Evolutionary conservation across 2,113 vertebrate species (phyloP).

Genomic region (Vombatus ursinus): DNA sequence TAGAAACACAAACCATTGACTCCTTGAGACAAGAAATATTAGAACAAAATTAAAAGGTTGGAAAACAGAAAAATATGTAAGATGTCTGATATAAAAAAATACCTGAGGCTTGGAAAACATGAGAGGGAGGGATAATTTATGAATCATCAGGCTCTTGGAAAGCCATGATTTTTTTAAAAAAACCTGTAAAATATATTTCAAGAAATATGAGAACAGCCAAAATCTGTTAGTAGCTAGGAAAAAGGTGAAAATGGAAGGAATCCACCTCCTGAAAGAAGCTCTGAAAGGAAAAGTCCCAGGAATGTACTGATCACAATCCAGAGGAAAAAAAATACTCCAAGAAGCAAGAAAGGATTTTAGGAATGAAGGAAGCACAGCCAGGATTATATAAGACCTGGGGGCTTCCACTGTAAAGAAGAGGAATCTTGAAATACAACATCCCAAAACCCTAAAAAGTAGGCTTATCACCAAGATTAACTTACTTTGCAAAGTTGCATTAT

Average conservation of each 20-base stretch:
- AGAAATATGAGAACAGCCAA: background rate
- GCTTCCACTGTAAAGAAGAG: too few species aligned
- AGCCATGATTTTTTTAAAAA: background rate
- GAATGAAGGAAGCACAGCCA: background rate
- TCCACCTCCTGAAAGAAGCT: background rate
- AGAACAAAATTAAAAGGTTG: background rate
- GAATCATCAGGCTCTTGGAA: background rate
- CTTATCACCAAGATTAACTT: background rate
- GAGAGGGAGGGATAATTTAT: background rate
- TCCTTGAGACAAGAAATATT: background rate
- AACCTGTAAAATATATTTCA: background rate
- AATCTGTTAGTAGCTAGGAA: background rate
- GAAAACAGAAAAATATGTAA: background rate
- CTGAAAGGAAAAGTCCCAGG: background rate
- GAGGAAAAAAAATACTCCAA: background rate
- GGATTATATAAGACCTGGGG: background rate
- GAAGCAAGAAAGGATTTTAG: background rate
- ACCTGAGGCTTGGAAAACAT: background rate
- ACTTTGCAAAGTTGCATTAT: background rate
- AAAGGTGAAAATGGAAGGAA: background rate
- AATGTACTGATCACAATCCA: background rate
- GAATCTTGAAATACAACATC: background rate
- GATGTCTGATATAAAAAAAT: background rate
- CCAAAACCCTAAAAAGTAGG: background rate
- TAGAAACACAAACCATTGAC: background rate